These are phyloP conservation scores for Thera obeliscata DNA, from an alignment of 2,888 invertebrate species.

Conservation along the genomic window DNA sequence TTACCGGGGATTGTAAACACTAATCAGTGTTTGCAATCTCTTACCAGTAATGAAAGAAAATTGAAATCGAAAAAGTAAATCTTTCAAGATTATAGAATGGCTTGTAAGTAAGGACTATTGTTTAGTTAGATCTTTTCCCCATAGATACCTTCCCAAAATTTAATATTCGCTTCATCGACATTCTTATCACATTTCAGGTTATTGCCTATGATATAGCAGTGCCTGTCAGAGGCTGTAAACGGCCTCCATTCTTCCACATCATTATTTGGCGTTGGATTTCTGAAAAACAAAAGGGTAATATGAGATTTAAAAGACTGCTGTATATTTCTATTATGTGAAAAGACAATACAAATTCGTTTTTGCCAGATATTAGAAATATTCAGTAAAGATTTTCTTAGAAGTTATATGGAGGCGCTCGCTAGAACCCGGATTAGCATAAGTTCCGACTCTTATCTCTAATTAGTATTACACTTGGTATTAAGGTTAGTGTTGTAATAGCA, in stretches of 20 bases:
- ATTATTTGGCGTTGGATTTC: constrained; percentile 64
- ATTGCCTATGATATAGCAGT: constrained; percentile 66
- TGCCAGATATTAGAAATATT: no score
- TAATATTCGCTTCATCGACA: constrained; percentile 56
- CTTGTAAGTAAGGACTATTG: background rate
- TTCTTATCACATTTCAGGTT: constrained; percentile 55
- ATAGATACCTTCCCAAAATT: constrained; percentile 74
- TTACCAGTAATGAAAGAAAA: no score
- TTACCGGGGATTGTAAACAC: no score
- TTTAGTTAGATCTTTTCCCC: constrained; percentile 43
- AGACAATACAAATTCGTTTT: background rate
- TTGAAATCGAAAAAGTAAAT: no score
- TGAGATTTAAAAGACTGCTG: background rate
- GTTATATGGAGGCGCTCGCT: background rate
- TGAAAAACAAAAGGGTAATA: constrained; percentile 50
- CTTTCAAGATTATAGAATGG: no score
- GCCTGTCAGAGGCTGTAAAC: constrained; percentile 59
- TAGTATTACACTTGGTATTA: background rate
- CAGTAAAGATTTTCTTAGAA: no score
- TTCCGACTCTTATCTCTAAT: background rate
- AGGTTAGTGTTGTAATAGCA: background rate
- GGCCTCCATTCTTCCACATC: constrained; percentile 62
- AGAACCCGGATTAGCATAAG: background rate
- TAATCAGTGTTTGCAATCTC: no score
- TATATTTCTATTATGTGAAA: background rate